Evolutionary conservation across 2,888 invertebrate species (phyloP).

Genomic region (Aquatica leii): DNA sequence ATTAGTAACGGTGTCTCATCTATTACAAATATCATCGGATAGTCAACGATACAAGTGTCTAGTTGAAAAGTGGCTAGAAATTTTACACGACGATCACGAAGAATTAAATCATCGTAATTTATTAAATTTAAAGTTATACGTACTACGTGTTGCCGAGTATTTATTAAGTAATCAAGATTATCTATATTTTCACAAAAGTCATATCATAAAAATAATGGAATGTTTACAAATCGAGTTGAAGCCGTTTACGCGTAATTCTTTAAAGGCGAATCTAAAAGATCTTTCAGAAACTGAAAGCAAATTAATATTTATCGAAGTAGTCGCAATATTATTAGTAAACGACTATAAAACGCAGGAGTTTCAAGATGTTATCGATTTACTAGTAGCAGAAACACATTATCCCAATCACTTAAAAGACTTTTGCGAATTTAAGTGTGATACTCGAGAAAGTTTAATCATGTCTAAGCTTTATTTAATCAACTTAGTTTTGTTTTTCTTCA

Average conservation of each 20-base stretch:
- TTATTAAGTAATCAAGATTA: constrained; percentile 22
- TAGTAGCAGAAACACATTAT: constrained; percentile 20
- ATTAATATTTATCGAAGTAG: constrained; percentile 17
- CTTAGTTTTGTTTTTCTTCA: constrained; percentile 20
- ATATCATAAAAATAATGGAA: constrained; percentile 16
- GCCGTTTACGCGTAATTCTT: background rate
- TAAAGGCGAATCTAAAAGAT: no score
- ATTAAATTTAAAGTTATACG: constrained; percentile 19
- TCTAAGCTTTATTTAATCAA: constrained; percentile 26
- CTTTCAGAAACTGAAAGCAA: constrained; percentile 17
- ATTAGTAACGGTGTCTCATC: constrained; percentile 10
- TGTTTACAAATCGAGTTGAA: constrained; percentile 17
- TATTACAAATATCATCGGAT: constrained; percentile 17
- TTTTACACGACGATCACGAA: constrained; percentile 9
- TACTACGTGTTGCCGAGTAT: constrained; percentile 20
- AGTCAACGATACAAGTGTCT: constrained; percentile 7
- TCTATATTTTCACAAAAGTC: constrained; percentile 14
- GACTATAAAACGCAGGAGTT: constrained; percentile 17
- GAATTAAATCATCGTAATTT: background rate
- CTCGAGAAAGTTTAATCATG: constrained; percentile 1
- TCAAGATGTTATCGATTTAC: constrained; percentile 14
- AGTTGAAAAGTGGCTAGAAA: constrained; percentile 20
- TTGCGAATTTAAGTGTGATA: background rate
- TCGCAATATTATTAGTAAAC: constrained; percentile 15
- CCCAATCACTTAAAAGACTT: constrained; percentile 4